phyloP scores from a whole-genome alignment of 2,797 vertebrate genomes.

The Rhodeus uyekii region DNA sequence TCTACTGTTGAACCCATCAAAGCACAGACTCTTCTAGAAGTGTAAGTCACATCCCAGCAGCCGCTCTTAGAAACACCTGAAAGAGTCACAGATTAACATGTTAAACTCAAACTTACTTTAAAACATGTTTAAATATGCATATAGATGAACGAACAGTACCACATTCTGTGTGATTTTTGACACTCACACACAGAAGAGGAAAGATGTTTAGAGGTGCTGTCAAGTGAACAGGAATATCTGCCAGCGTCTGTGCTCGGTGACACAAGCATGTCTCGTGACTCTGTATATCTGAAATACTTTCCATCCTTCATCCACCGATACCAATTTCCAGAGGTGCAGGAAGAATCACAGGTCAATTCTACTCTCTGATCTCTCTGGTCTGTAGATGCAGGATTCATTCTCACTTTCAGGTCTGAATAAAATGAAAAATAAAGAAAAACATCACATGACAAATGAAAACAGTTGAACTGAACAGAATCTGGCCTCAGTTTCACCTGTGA shows the following conservation, averaged over 20 bases:
- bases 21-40: conserved; percentile 46
- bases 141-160: not conserved
- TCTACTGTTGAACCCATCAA: conserved; percentile 53
- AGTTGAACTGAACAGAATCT: not conserved
- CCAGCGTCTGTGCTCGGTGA: not conserved
- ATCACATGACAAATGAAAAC: not conserved
- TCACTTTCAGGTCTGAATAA: conserved; percentile 30
- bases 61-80: conserved; percentile 9
- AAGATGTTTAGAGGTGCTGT: rapidly evolving
- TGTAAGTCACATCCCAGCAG: conserved; percentile 50
- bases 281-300: rapidly evolving
- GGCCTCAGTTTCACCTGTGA: not conserved
- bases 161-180: not conserved
- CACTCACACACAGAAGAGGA: conserved; percentile 43
- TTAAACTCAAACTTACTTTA: not conserved
- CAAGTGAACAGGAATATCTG: conserved; percentile 15
- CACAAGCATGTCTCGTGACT: rapidly evolving
- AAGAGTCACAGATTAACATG: conserved; percentile 21
- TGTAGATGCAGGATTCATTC: not conserved
- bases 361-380: rapidly evolving
- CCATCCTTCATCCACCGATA: conserved; percentile 22
- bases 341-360: not conserved
- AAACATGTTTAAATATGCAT: not conserved
- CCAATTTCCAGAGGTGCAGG: not conserved
- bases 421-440: not conserved